A percentile compares a stretch with the other conserved stretches of the same genome.
phyloP scores from a whole-genome alignment of 1,140 invertebrate species.

The Anthonomus grandis region DNA sequence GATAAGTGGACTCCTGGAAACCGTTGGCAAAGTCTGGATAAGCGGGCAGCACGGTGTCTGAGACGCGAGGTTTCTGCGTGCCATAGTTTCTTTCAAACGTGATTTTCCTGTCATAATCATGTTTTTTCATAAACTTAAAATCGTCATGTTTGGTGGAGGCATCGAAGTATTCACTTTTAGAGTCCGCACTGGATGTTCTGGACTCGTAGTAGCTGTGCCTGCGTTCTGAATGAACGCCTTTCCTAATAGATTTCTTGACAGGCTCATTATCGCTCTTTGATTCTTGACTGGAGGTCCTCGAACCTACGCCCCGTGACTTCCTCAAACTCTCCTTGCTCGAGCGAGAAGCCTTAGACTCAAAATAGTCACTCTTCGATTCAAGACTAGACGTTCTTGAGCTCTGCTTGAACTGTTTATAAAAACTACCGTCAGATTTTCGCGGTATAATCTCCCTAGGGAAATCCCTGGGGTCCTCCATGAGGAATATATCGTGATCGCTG shows the following conservation, averaged over 20 bases:
- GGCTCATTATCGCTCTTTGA: slow-evolving; percentile 63
- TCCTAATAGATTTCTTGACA: slow-evolving; percentile 45
- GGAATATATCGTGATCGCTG: slow-evolving; percentile 61
- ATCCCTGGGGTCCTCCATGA: slow-evolving; percentile 63
- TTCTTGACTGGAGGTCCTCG: slow-evolving; percentile 62
- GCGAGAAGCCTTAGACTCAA: slow-evolving; percentile 61
- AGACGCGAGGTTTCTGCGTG: slow-evolving; percentile 53
- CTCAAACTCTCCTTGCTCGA: slow-evolving; percentile 60
- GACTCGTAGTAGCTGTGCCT: slow-evolving; percentile 46
- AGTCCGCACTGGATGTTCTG: slow-evolving; percentile 53
- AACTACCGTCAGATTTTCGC: slow-evolving; percentile 64
- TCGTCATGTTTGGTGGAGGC: slow-evolving; percentile 37
- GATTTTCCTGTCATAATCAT: slow-evolving; percentile 46
- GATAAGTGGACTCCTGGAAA: not conserved
- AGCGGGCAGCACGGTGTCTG: slow-evolving; percentile 12
- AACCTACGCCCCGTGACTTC: slow-evolving; percentile 52
- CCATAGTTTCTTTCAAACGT: slow-evolving; percentile 54
- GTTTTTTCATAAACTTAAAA: slow-evolving; percentile 32
- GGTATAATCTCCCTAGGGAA: slow-evolving; percentile 64
- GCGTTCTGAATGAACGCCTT: slow-evolving; percentile 35
- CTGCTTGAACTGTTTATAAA: slow-evolving; percentile 64
- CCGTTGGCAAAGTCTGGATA: slow-evolving; percentile 13
- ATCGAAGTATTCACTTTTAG: slow-evolving; percentile 54
- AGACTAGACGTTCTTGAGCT: slow-evolving; percentile 62
- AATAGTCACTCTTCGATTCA: slow-evolving; percentile 64